A percentile compares a stretch with the other conserved stretches of the same genome.
These are phyloP conservation scores for Phrixothrix hirtus DNA, from an alignment of 2,888 invertebrate species.

Conservation along the genomic window DNA sequence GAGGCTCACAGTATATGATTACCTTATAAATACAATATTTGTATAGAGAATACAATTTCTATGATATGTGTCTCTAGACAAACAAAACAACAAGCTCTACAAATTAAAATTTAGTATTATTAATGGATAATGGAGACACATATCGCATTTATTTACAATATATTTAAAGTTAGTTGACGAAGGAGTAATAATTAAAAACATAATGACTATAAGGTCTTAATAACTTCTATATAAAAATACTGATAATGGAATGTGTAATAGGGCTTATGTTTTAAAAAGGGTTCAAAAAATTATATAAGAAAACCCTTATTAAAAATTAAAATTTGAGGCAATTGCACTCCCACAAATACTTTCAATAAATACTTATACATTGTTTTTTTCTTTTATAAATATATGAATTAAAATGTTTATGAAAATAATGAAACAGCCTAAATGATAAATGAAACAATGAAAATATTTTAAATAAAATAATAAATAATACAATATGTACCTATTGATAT, in stretches of 20 bases:
- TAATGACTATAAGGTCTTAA: slow-evolving; percentile 30
- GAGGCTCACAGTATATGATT: slow-evolving; percentile 17
- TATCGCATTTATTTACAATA: slow-evolving; percentile 16
- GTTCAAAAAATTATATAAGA: slow-evolving; percentile 1
- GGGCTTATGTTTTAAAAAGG: slow-evolving; percentile 8
- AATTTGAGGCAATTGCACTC: slow-evolving; percentile 9
- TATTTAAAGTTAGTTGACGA: slow-evolving; percentile 11
- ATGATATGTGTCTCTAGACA: slow-evolving; percentile 11
- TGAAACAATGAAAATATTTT: slow-evolving; percentile 31
- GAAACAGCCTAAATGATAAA: slow-evolving; percentile 26
- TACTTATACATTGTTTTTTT: slow-evolving; percentile 12
- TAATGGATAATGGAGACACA: slow-evolving; percentile 1
- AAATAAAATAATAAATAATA: slow-evolving; percentile 33
- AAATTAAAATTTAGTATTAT: neutral
- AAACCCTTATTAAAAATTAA: slow-evolving; percentile 12
- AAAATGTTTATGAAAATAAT: slow-evolving; percentile 39
- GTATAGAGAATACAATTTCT: slow-evolving; percentile 10
- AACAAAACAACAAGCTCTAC: neutral
- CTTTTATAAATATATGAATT: slow-evolving; percentile 42
- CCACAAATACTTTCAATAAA: slow-evolving; percentile 21
- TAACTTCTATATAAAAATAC: slow-evolving; percentile 48
- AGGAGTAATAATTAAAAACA: slow-evolving; percentile 7
- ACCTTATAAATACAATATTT: slow-evolving; percentile 12
- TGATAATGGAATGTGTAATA: slow-evolving; percentile 50
- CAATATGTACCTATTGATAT: slow-evolving; percentile 25